A percentile compares a stretch with the other conserved stretches of the same genome.
Conservation (phyloP, 1,140 invertebrate genomes). For the Centruroides sculpturatus region DNA sequence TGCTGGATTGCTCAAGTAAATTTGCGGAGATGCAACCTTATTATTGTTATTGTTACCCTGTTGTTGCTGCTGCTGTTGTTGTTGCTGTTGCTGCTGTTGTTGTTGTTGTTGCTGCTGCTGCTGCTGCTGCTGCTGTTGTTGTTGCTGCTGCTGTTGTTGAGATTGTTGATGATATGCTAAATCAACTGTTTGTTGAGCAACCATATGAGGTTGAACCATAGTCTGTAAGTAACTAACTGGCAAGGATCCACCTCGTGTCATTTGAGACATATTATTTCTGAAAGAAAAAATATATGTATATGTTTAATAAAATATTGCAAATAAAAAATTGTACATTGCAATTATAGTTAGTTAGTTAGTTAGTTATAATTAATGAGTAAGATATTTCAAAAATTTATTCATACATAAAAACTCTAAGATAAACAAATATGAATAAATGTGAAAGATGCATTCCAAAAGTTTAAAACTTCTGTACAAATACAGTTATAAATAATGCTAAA, state of each 20-base stretch:
- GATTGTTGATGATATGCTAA: background rate
- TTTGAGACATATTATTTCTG: background rate
- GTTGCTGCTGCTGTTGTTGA: background rate
- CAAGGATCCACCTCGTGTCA: background rate
- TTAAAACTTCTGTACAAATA: too few relatives aligned
- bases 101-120: background rate
- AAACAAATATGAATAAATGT: too few relatives aligned
- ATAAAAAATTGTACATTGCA: too few relatives aligned
- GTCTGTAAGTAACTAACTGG: background rate
- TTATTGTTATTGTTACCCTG: background rate
- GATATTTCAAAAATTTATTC: too few relatives aligned
- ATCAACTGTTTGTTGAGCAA: background rate
- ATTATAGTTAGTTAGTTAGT: too few relatives aligned
- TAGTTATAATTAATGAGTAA: too few relatives aligned
- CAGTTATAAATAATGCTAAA: too few relatives aligned
- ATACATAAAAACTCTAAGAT: too few relatives aligned
- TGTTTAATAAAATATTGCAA: too few relatives aligned
- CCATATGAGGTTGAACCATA: background rate
- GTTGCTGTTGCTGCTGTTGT: background rate
- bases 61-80: background rate
- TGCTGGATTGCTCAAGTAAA: background rate
- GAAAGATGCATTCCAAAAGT: too few relatives aligned
- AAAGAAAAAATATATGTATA: too few relatives aligned
- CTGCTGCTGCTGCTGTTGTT: background rate
- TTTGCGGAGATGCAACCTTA: background rate